Percentiles rank a stretch among this genome's conserved stretches.
Evolutionary conservation across 2,888 invertebrate species (phyloP).

Genomic region (Drosophila percnosoma): DNA sequence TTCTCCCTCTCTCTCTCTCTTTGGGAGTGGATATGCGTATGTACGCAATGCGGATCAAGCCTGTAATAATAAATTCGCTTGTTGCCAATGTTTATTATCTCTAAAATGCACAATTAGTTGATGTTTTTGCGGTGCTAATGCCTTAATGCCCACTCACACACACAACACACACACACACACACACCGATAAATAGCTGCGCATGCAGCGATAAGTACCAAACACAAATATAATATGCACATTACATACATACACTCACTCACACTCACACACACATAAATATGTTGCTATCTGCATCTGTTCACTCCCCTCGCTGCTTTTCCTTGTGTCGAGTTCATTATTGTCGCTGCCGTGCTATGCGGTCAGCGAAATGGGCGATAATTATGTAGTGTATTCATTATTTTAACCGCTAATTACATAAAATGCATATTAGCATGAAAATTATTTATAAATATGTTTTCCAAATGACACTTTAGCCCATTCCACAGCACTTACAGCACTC

Average conservation of each 20-base stretch:
- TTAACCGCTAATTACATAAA: constrained; percentile 80
- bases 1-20: neutral
- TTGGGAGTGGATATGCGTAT: neutral
- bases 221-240: constrained; percentile 36
- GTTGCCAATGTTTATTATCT: constrained; percentile 72
- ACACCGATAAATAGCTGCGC: constrained; percentile 35
- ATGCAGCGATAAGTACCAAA: constrained; percentile 62
- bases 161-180: constrained; percentile 19
- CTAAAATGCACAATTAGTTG: constrained; percentile 78
- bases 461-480: constrained; percentile 40
- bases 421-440: constrained; percentile 78
- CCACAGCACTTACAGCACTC: neutral
- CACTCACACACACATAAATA: neutral
- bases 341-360: constrained; percentile 59
- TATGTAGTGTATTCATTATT: constrained; percentile 80
- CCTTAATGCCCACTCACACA: constrained; percentile 61
- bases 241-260: neutral
- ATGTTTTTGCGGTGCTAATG: constrained; percentile 79
- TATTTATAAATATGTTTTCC: constrained; percentile 78
- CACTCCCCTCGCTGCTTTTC: neutral
- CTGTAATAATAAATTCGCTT: constrained; percentile 76
- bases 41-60: constrained; percentile 54
- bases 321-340: constrained; percentile 57
- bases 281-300: constrained; percentile 17
- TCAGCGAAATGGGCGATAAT: constrained; percentile 74